These are phyloP conservation scores for Enteromius unitaeniatus DNA, from an alignment of 2,797 vertebrate genomes.

Conservation along the genomic window DNA sequence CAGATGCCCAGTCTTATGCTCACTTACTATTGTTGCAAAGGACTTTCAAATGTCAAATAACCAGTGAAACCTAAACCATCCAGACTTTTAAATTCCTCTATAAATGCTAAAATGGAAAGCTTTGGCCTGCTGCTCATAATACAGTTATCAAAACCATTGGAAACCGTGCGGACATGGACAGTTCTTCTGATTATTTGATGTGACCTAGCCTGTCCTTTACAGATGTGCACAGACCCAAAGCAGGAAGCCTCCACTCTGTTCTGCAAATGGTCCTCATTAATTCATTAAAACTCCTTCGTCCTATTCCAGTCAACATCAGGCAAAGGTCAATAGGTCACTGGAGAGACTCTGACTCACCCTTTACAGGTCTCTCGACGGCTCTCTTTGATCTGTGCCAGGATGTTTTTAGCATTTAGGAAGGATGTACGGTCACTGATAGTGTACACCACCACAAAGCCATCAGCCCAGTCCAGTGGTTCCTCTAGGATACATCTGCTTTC, in stretches of 20 bases:
- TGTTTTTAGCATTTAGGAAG: conserved; percentile 78
- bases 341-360: conserved; percentile 71
- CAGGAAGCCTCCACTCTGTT: conserved; percentile 43
- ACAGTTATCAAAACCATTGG: conserved; percentile 31
- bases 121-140: conserved; percentile 21
- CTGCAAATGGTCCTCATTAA: conserved; percentile 65
- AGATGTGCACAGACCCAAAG: conserved; percentile 35
- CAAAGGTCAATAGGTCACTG: conserved; percentile 46
- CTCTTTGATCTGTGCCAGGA: conserved; percentile 78
- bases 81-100: conserved; percentile 34
- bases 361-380: conserved; percentile 73
- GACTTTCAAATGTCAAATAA: conserved; percentile 59
- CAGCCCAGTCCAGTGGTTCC: conserved; percentile 81
- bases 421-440: conserved; percentile 79
- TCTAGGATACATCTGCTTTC: conserved; percentile 76
- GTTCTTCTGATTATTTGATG: conserved; percentile 3
- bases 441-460: conserved; percentile 82
- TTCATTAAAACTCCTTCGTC: conserved; percentile 62
- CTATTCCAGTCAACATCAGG: conserved; percentile 49
- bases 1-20: conserved; percentile 49
- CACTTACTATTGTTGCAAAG: conserved; percentile 54
- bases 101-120: conserved; percentile 30
- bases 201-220: conserved; percentile 35
- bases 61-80: conserved; percentile 49
- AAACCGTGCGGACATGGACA: not conserved